phyloP scores from a whole-genome alignment of 2,113 vertebrate species.

The Labrus mixtus region DNA sequence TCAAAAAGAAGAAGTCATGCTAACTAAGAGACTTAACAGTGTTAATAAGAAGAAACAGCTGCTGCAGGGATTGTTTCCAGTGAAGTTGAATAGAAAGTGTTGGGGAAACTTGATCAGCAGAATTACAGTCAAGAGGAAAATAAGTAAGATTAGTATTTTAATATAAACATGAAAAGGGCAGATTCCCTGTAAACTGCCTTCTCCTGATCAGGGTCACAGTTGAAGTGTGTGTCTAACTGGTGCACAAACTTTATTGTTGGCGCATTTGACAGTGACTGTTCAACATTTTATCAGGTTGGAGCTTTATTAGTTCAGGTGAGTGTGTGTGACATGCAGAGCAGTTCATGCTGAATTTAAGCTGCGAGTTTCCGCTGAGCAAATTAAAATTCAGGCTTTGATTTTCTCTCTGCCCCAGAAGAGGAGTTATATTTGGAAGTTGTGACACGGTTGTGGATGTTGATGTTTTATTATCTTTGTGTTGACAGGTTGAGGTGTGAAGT shows the following conservation, averaged over 20 bases:
- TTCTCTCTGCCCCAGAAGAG: background rate
- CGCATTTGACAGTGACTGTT: background rate
- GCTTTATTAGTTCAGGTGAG: background rate
- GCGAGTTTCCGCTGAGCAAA: constrained; percentile 1
- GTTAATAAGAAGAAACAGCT: constrained; percentile 24
- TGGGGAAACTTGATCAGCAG: background rate
- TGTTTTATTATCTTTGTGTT: constrained; percentile 27
- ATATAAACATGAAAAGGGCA: no score
- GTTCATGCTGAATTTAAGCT: constrained; percentile 5
- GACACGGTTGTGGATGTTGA: constrained; percentile 6
- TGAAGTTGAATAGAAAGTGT: background rate
- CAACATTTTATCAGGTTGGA: background rate
- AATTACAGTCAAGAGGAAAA: no score
- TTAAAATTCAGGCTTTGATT: constrained; percentile 38
- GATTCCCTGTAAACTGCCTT: background rate
- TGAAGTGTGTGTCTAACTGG: background rate
- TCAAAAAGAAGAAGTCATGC: no score
- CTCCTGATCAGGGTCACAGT: background rate
- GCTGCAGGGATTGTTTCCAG: background rate
- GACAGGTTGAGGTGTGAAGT: constrained; percentile 14
- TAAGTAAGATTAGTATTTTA: no score
- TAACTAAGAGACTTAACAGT: background rate
- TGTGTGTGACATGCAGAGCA: constrained; percentile 6
- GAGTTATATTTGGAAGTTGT: constrained; percentile 39
- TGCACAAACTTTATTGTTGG: background rate